phyloP scores from a whole-genome alignment of 2,797 vertebrate genomes.

The Lophius americanus region DNA sequence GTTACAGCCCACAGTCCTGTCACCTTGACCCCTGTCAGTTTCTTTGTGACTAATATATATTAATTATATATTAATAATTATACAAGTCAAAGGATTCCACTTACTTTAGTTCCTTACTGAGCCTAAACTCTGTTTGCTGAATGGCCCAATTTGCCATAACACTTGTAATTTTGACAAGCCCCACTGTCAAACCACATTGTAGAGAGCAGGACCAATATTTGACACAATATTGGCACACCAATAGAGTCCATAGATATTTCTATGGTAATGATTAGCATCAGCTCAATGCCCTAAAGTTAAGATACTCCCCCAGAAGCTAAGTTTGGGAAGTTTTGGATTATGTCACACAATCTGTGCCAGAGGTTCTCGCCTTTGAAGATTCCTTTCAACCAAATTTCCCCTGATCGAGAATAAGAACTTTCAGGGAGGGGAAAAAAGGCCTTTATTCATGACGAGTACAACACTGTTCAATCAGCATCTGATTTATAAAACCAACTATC shows the following conservation, averaged over 20 bases:
- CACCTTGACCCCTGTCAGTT: conserved; percentile 53
- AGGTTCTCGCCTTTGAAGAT: too few relatives aligned
- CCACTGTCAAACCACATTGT: conserved; percentile 48
- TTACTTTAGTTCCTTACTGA: conserved; percentile 70
- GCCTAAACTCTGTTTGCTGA: conserved; percentile 51
- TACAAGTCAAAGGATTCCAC: conserved; percentile 50
- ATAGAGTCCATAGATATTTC: conserved; percentile 19
- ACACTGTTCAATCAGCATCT: too few relatives aligned
- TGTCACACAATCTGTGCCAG: conserved; percentile 8
- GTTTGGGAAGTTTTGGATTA: neutral
- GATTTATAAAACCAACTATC: too few relatives aligned
- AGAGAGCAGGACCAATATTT: conserved; percentile 42
- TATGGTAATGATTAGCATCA: conserved; percentile 16
- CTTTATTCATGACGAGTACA: too few relatives aligned
- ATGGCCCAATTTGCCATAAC: conserved; percentile 57
- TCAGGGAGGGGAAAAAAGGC: too few relatives aligned
- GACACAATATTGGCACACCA: conserved; percentile 32
- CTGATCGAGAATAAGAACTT: too few relatives aligned
- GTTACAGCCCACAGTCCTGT: conserved; percentile 60
- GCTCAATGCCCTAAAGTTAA: conserved; percentile 16
- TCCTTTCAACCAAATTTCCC: too few relatives aligned
- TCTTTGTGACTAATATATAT: conserved; percentile 22
- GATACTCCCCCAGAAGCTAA: neutral
- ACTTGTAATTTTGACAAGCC: conserved; percentile 44
- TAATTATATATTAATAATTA: neutral